Evolutionary conservation across 92 coral and sea anemone species (phyloP).

Genomic region (Pocillopora grandis): DNA sequence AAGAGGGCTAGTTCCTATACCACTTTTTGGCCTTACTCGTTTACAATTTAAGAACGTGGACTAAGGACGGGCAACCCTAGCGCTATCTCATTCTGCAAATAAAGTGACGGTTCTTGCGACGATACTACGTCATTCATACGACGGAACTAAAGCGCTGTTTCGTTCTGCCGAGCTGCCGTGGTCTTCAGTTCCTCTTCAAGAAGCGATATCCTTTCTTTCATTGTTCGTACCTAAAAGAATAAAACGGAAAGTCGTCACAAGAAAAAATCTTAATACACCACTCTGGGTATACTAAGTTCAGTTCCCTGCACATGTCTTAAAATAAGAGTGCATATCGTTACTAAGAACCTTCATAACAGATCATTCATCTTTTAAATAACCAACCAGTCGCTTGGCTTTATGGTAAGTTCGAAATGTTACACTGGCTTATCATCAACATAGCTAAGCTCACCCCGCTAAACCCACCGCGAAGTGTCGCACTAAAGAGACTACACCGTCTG

Average conservation of each 20-base stretch:
- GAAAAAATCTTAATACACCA: background rate
- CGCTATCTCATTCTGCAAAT: background rate
- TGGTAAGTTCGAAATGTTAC: too few relatives aligned
- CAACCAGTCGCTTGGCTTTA: too few relatives aligned
- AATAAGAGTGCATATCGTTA: too few relatives aligned
- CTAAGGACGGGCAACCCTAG: too few relatives aligned
- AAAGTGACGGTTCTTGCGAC: background rate
- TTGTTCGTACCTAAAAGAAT: constrained; percentile 65
- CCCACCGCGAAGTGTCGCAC: too few relatives aligned
- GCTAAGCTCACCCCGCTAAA: too few relatives aligned
- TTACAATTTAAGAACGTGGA: background rate
- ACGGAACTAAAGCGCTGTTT: constrained; percentile 68
- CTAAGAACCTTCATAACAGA: too few relatives aligned
- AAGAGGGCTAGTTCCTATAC: background rate
- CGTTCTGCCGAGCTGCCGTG: constrained; percentile 69
- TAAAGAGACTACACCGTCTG: too few relatives aligned
- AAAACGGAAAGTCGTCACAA: background rate
- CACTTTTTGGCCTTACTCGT: background rate
- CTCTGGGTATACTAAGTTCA: background rate
- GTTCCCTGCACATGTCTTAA: too few relatives aligned
- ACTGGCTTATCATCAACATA: too few relatives aligned
- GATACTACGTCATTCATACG: background rate
- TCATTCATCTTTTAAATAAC: too few relatives aligned
- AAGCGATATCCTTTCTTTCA: constrained; percentile 77
- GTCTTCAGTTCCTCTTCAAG: constrained; percentile 74